These are phyloP conservation scores for Sebastes flavidus DNA, from an alignment of 2,797 vertebrate species.

Conservation along the genomic window DNA sequence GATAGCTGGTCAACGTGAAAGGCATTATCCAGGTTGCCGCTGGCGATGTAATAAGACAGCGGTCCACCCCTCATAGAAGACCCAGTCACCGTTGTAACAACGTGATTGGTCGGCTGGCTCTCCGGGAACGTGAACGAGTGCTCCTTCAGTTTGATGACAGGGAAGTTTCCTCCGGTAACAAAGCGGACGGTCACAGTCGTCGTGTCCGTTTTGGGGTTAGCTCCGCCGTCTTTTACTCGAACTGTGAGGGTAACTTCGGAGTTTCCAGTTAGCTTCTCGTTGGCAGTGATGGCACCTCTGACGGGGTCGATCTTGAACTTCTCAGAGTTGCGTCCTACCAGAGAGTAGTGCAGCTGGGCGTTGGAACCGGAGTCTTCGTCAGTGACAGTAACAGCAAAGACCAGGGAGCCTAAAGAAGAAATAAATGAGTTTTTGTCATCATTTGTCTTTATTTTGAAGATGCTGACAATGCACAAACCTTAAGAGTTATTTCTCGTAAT, in stretches of 20 bases:
- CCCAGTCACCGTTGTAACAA: constrained; percentile 88
- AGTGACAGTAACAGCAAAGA: constrained; percentile 97
- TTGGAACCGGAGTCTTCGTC: constrained; percentile 93
- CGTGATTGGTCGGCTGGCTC: constrained; percentile 88
- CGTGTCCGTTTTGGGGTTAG: constrained; percentile 88
- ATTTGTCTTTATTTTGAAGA: neutral
- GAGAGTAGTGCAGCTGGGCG: constrained; percentile 92
- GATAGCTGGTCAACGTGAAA: constrained; percentile 95
- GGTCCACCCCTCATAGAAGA: constrained; percentile 90
- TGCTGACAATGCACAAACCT: neutral
- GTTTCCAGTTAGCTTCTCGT: constrained; percentile 82
- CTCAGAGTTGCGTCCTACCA: constrained; percentile 90
- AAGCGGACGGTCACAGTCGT: constrained; percentile 98
- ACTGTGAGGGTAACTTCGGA: constrained; percentile 95
- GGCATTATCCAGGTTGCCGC: constrained; percentile 92
- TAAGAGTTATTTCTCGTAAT: neutral
- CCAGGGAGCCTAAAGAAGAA: constrained; percentile 86
- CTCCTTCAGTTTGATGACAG: constrained; percentile 87
- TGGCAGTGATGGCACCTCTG: constrained; percentile 93
- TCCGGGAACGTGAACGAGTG: constrained; percentile 91
- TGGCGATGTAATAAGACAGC: constrained; percentile 94
- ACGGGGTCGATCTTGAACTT: constrained; percentile 94
- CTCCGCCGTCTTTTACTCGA: constrained; percentile 89
- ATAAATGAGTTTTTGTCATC: neutral
- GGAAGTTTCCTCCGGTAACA: constrained; percentile 91